Conservation (phyloP, 2,888 invertebrate species). For the Tinea trinotella region DNA sequence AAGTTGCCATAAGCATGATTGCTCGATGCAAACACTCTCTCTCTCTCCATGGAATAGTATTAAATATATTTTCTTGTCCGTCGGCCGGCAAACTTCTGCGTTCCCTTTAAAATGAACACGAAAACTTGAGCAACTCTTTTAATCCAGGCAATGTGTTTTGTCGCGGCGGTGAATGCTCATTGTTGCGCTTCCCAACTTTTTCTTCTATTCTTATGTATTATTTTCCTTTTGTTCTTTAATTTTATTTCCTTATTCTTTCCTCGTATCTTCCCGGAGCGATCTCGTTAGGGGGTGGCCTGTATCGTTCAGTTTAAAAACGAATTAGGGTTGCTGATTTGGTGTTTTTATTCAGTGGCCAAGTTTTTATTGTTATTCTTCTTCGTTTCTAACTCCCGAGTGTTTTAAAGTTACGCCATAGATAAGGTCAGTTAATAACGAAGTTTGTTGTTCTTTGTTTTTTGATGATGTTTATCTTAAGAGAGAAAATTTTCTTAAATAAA, state of each 20-base stretch:
- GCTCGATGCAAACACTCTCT: neutral
- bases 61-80: constrained; percentile 11
- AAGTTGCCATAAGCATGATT: too few relatives aligned
- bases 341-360: constrained; percentile 60
- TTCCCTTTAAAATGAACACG: constrained; percentile 22
- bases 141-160: constrained; percentile 65
- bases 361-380: constrained; percentile 54
- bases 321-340: constrained; percentile 51
- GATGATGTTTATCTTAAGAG: constrained; percentile 15
- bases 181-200: constrained; percentile 36
- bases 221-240: constrained; percentile 49
- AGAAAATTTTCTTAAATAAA: constrained; percentile 7
- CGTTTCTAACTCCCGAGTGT: constrained; percentile 15
- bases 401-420: constrained; percentile 17
- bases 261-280: constrained; percentile 31
- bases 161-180: constrained; percentile 50
- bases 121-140: constrained; percentile 36
- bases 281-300: constrained; percentile 20
- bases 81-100: constrained; percentile 27
- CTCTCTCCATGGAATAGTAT: neutral
- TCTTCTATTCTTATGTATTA: constrained; percentile 36
- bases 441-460: constrained; percentile 16
- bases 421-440: constrained; percentile 19
- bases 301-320: constrained; percentile 43
- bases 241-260: constrained; percentile 41